Evolutionary conservation across 2,797 vertebrate genomes (phyloP).

Genomic region (Sebastes aleutianus): DNA sequence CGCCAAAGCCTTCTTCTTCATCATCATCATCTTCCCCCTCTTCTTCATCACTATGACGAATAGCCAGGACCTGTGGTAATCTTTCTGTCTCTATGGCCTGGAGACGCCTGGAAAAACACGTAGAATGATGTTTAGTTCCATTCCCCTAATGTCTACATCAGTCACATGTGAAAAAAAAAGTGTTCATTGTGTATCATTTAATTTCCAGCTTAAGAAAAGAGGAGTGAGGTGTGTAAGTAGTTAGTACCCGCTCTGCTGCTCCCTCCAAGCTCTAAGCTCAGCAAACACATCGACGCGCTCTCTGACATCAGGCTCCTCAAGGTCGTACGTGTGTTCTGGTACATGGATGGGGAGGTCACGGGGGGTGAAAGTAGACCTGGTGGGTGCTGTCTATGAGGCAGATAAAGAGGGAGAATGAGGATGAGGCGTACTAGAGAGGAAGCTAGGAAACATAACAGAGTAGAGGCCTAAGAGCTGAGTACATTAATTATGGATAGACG

Average conservation of each 20-base stretch:
- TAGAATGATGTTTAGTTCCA: neutral
- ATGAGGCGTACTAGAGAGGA: neutral
- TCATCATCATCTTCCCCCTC: slow-evolving; percentile 37
- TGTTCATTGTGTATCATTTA: neutral
- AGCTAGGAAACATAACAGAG: neutral
- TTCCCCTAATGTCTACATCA: neutral
- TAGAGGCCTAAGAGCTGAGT: neutral
- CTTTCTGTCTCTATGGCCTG: slow-evolving; percentile 73
- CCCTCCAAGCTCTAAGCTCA: slow-evolving; percentile 78
- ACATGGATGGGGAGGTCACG: slow-evolving; percentile 66
- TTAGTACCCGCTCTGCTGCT: slow-evolving; percentile 76
- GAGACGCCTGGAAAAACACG: slow-evolving; percentile 75
- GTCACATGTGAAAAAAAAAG: neutral
- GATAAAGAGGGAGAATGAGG: neutral
- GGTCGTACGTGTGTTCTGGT: slow-evolving; percentile 75
- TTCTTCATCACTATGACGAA: slow-evolving; percentile 71
- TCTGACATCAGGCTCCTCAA: slow-evolving; percentile 56
- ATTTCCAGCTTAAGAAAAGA: neutral
- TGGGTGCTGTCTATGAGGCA: slow-evolving; percentile 63
- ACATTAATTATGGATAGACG: slow-evolving; percentile 14
- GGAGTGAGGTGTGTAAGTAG: neutral
- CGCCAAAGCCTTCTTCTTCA: slow-evolving; percentile 52
- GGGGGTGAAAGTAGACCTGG: slow-evolving; percentile 39
- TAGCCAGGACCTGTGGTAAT: slow-evolving; percentile 70
- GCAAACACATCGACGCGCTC: slow-evolving; percentile 69